Evolutionary conservation across 2,888 invertebrate genomes (phyloP).

Genomic region (Calameuta filiformis): DNA sequence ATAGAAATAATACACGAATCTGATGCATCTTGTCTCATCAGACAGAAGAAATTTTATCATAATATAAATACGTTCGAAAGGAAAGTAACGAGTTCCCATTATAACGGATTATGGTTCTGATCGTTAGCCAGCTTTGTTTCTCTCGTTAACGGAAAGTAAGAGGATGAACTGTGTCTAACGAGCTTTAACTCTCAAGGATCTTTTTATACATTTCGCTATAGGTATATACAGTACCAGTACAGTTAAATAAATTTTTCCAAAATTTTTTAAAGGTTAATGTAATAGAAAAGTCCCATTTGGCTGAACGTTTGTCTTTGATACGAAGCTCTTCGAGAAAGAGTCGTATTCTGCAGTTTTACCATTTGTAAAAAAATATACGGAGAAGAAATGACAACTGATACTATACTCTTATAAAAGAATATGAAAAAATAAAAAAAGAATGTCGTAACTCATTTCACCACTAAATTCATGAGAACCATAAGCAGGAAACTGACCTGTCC

Average conservation of each 20-base stretch:
- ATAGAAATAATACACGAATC: too few species aligned
- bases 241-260: not conserved
- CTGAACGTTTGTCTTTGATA: too few species aligned
- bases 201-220: not conserved
- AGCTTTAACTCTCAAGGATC: not conserved
- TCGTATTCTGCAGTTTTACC: too few species aligned
- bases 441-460: not conserved
- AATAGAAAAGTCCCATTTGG: not conserved
- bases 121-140: not conserved
- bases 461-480: not conserved
- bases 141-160: slow-evolving; percentile 4
- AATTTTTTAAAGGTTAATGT: not conserved
- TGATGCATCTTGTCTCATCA: not conserved
- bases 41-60: not conserved
- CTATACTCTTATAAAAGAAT: not conserved
- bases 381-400: not conserved
- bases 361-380: not conserved
- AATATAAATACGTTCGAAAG: not conserved
- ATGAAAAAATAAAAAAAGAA: not conserved
- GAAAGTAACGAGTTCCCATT: not conserved
- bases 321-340: too few species aligned
- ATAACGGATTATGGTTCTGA: not conserved
- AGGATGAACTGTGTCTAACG: not conserved
- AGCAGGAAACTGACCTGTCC: not conserved
- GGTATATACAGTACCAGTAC: not conserved